phyloP scores from a whole-genome alignment of 2,113 vertebrate species.

The Panthera leo region DNA sequence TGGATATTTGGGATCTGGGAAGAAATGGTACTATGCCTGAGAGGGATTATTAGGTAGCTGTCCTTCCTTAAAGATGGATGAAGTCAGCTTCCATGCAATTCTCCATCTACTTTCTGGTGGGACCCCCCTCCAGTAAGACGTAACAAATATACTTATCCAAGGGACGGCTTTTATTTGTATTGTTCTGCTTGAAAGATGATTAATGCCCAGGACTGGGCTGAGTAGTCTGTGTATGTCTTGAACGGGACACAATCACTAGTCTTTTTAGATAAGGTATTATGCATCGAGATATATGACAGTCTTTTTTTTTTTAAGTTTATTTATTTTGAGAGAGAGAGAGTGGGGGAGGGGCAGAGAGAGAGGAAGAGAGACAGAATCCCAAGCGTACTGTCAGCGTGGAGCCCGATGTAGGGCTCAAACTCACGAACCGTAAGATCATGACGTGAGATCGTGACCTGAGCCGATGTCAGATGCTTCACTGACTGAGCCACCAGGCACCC shows the following conservation, averaged over 20 bases:
- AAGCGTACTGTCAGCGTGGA: no score
- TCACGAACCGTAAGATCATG: no score
- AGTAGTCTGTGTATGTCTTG: no score
- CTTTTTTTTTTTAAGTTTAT: background rate
- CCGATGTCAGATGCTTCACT: no score
- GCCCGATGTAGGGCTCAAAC: no score
- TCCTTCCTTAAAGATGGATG: background rate
- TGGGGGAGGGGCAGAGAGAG: no score
- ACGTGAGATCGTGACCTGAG: no score
- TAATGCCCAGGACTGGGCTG: background rate
- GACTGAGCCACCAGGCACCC: no score
- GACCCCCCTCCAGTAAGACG: background rate
- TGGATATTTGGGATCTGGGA: background rate
- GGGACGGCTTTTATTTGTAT: background rate
- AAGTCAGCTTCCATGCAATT: background rate
- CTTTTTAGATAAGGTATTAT: background rate
- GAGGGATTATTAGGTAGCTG: background rate
- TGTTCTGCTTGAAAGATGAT: background rate
- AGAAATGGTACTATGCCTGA: background rate
- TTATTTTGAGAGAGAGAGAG: no score
- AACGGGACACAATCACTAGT: background rate
- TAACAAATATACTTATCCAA: background rate
- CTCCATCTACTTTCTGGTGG: background rate
- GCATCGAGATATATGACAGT: background rate
- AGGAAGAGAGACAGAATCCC: no score